Conservation (phyloP, 2,888 invertebrate species). For the Heteromurus nitidus region DNA sequence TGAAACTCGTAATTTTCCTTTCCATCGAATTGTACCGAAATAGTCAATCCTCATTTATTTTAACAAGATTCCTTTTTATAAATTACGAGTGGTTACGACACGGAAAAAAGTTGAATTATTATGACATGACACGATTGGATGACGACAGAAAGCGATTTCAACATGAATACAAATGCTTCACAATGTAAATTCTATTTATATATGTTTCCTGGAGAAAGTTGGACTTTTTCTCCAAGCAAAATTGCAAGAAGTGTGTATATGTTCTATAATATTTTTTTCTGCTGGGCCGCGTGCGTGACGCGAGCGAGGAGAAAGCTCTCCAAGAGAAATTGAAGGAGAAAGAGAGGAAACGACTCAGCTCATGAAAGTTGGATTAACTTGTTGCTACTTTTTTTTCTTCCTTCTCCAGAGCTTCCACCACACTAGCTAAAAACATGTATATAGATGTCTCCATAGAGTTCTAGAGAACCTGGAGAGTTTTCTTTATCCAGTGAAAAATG, state of each 20-base stretch:
- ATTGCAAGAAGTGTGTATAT: not conserved
- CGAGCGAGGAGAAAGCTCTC: not conserved
- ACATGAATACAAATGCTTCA: not conserved
- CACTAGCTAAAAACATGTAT: no score
- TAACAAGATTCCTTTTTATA: no score
- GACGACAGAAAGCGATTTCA: no score
- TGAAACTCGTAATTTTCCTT: no score
- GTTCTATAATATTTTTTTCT: not conserved
- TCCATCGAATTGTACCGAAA: not conserved
- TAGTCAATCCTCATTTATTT: not conserved
- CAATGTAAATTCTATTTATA: not conserved
- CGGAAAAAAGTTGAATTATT: no score
- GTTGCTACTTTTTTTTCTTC: conserved; percentile 51
- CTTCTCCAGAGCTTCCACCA: no score
- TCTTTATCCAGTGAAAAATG: no score
- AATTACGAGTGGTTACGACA: no score
- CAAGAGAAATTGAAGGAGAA: conserved; percentile 7
- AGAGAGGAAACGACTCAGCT: conserved; percentile 9
- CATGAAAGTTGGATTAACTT: conserved; percentile 69
- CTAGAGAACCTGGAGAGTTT: no score
- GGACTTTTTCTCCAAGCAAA: not conserved
- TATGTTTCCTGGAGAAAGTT: not conserved
- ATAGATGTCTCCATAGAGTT: no score
- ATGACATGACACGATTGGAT: no score
- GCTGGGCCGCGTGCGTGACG: not conserved